These are phyloP conservation scores for Philaethria dido DNA, from an alignment of 2,888 invertebrate genomes.

Conservation along the genomic window DNA sequence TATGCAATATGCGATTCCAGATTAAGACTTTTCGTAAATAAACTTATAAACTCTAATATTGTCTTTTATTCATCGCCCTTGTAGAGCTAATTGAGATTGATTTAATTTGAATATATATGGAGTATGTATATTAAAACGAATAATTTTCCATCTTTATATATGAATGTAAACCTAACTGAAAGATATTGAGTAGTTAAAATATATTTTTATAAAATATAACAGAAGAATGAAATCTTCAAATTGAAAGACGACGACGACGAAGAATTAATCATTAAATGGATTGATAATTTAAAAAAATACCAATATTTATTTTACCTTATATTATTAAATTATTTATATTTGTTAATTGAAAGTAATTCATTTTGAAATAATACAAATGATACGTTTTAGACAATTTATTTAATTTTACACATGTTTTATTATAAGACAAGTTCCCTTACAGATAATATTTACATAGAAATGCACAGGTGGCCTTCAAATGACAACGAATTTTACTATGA, in stretches of 20 bases:
- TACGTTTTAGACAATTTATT: conserved; percentile 82
- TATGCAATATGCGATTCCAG: conserved; percentile 62
- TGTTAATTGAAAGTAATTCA: not conserved
- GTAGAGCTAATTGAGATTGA: not conserved
- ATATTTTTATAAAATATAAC: too few species aligned
- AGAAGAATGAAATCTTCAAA: too few species aligned
- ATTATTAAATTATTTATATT: too few species aligned
- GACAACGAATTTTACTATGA: conserved; percentile 39
- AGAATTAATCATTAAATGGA: too few species aligned
- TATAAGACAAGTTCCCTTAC: conserved; percentile 74
- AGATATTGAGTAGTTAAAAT: too few species aligned
- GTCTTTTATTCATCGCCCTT: not conserved
- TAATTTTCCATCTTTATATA: not conserved
- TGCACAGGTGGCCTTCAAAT: conserved; percentile 71
- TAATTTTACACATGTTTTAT: conserved; percentile 81
- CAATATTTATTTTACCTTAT: too few species aligned
- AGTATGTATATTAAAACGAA: not conserved
- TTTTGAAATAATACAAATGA: conserved; percentile 41
- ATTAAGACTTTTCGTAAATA: conserved; percentile 44
- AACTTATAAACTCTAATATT: not conserved
- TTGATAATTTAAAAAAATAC: too few species aligned
- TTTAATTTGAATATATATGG: not conserved
- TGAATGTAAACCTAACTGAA: not conserved
- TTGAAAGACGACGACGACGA: too few species aligned
- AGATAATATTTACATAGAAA: conserved; percentile 75